phyloP scores from a whole-genome alignment of 2,888 invertebrate species.

The Danaus chrysippus region DNA sequence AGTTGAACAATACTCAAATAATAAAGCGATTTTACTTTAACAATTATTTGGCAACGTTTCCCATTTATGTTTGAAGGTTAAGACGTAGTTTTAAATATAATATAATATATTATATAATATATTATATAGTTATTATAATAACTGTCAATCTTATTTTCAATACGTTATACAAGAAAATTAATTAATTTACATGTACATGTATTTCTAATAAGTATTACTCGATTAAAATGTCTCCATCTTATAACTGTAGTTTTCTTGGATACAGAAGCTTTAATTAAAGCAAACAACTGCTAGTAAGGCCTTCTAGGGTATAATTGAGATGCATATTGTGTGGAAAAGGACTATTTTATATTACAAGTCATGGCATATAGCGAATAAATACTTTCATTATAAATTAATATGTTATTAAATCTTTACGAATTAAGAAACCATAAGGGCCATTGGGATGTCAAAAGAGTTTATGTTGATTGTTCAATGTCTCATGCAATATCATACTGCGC shows the following conservation, averaged over 20 bases:
- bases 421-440: too few relatives aligned
- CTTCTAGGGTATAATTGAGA: conserved; percentile 15
- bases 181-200: neutral
- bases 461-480: too few relatives aligned
- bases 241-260: neutral
- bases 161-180: neutral
- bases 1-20: neutral
- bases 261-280: conserved; percentile 34
- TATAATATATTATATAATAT: too few relatives aligned
- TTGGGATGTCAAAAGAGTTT: too few relatives aligned
- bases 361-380: conserved; percentile 6
- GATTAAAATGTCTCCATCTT: neutral
- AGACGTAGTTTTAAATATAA: too few relatives aligned
- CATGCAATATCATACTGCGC: neutral
- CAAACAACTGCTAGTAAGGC: conserved; percentile 28
- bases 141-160: too few relatives aligned
- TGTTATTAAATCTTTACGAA: neutral
- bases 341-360: conserved; percentile 10
- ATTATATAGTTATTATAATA: too few relatives aligned
- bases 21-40: too few relatives aligned
- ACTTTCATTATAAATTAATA: neutral
- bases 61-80: too few relatives aligned
- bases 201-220: neutral
- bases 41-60: too few relatives aligned
- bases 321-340: conserved; percentile 19